These are phyloP conservation scores for Glandiceps talaboti DNA, from an alignment of 53 echinoderm and acorn worm species.

Conservation along the genomic window DNA sequence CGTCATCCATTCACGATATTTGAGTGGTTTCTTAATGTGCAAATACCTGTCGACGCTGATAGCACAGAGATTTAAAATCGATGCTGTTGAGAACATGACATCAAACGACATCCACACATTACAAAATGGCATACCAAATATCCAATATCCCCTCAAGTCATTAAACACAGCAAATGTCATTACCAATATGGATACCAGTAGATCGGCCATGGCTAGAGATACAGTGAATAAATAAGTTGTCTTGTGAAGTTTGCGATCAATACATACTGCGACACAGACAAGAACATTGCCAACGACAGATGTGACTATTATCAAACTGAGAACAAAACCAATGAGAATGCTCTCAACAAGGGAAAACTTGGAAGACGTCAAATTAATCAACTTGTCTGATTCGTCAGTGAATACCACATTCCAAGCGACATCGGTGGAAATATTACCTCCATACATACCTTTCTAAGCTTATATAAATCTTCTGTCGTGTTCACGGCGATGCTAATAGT, in stretches of 20 bases:
- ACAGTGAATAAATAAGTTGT: constrained; percentile 88
- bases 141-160: constrained; percentile 85
- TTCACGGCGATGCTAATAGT: too few species aligned
- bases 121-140: constrained; percentile 73
- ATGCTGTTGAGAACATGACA: constrained; percentile 98
- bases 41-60: constrained; percentile 95
- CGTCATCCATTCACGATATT: constrained; percentile 92
- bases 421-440: background rate
- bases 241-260: constrained; percentile 76
- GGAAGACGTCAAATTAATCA: background rate
- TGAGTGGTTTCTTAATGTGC: constrained; percentile 90
- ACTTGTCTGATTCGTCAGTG: background rate
- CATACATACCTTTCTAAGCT: background rate
- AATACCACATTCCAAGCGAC: background rate
- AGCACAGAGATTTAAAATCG: constrained; percentile 87
- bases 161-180: constrained; percentile 95
- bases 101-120: constrained; percentile 95
- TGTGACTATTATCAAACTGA: constrained; percentile 52
- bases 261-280: constrained; percentile 89
- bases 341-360: constrained; percentile 42
- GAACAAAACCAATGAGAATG: constrained; percentile 44
- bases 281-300: constrained; percentile 92
- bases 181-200: constrained; percentile 85
- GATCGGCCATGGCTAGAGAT: constrained; percentile 92
- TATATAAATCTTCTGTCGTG: too few species aligned